Base-by-base conservation (phyloP, 2,113 vertebrate species). In the Sitta europaea region DNA sequence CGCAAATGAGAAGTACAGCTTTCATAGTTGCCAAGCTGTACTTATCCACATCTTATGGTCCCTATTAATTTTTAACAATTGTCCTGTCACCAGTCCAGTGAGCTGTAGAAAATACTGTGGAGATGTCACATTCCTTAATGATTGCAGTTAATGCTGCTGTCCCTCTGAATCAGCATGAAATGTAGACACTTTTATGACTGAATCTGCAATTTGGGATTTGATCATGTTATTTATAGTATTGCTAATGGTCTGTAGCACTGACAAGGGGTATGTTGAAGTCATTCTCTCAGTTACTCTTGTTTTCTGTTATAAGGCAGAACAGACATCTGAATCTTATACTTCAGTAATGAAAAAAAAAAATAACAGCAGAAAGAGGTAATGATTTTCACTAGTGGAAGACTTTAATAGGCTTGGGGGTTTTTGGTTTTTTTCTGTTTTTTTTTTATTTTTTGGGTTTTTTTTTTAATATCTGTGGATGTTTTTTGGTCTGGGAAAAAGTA, bases 21-120 rank as follows among this genome's bases (percentile, higher is more conserved):
- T 94, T 91, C 68, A 33, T 29, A 94, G 75, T 73, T 94, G 55
- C 67, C 54, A 80, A 62, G 35, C 42, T 83, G 59, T 94, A 94
- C 67, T 92, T 95, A 95, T 12, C 33, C 65, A 77, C 24, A 51
- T 86, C 55, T 77, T 67, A 94, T 89, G 59, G 35, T 94, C 50
- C 36, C 75, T 76, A 91, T 94, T 95, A 91, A 94, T 94, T 96
- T 96, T 91, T 97, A 84, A 42, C 91, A 91, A 92, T 89, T 3
- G 24, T 74, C 72, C 76, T 92, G 83, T 92, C 92, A 92, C 31
- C 47, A 74, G 79, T 84, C 28, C 73, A 71, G 65, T 81, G 92
- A 96, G 72, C 92, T 95, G 91, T 71, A 91, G 79, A 92, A 92
- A 97, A 77, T 81, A 66, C 75, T 63, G 68, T 81, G 72, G 88